These are phyloP conservation scores for Spatulosminthurus flaviceps DNA, from an alignment of 2,888 invertebrate species.

Conservation along the genomic window DNA sequence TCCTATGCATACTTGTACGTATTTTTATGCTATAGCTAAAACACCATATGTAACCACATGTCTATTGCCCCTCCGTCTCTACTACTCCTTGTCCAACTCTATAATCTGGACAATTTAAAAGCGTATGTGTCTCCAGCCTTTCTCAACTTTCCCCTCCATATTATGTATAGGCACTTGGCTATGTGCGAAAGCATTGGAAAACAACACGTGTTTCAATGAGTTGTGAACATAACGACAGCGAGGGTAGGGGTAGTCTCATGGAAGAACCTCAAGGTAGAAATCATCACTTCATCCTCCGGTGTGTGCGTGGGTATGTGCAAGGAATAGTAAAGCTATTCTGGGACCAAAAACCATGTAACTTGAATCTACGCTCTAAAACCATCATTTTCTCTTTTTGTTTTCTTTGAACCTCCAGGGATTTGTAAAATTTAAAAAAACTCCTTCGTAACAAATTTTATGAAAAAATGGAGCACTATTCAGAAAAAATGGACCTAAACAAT, in stretches of 20 bases:
- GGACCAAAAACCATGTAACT: too few species aligned
- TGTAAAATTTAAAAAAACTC: too few species aligned
- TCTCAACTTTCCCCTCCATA: neutral
- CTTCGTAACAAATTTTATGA: too few species aligned
- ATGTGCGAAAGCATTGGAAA: neutral
- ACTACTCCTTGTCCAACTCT: neutral
- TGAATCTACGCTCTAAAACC: too few species aligned
- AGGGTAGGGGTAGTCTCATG: neutral
- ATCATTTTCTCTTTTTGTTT: too few species aligned
- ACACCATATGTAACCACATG: neutral
- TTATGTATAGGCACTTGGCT: neutral
- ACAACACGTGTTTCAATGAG: neutral
- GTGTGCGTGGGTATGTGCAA: too few species aligned
- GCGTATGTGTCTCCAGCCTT: neutral
- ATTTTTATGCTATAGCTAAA: neutral
- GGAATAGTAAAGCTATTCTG: too few species aligned
- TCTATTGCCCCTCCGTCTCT: neutral
- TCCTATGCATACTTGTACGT: neutral
- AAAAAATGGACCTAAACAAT: too few species aligned
- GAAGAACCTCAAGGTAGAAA: too few species aligned
- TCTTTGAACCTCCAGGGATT: too few species aligned
- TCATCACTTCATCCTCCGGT: too few species aligned
- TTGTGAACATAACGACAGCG: neutral
- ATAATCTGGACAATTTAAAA: neutral
- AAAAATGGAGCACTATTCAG: too few species aligned